A percentile compares a stretch with the other conserved stretches of the same genome.
These are phyloP conservation scores for Zootermopsis nevadensis DNA, from an alignment of 2,888 invertebrate species.

Conservation along the genomic window DNA sequence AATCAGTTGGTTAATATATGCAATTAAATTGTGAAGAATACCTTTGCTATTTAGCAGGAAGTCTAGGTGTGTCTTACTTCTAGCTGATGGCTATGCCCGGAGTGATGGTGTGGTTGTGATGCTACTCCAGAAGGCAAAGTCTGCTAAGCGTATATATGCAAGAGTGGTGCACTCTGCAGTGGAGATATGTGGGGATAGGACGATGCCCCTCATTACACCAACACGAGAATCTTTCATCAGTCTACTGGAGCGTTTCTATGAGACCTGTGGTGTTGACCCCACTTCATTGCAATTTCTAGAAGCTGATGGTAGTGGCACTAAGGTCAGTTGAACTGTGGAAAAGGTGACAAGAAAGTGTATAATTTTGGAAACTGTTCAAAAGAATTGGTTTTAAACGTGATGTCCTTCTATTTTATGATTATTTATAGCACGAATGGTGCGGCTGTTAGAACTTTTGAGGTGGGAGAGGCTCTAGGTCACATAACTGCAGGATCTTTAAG, in stretches of 20 bases:
- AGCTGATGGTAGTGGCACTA: conserved; percentile 79
- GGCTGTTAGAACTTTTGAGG: no score
- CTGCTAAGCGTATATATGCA: conserved; percentile 74
- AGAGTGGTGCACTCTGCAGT: conserved; percentile 78
- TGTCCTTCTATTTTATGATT: no score
- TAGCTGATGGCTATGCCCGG: conserved; percentile 64
- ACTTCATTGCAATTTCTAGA: conserved; percentile 81
- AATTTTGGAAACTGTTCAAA: no score
- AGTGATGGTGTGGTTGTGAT: conserved; percentile 64
- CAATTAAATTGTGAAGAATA: no score
- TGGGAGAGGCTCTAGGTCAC: no score
- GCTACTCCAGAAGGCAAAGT: conserved; percentile 65
- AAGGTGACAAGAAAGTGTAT: no score
- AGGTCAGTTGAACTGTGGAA: conserved; percentile 56
- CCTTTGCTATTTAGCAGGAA: no score
- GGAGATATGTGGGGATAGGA: conserved; percentile 54
- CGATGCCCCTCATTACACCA: conserved; percentile 54
- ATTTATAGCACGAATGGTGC: no score
- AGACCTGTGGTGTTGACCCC: conserved; percentile 75
- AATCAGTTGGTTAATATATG: no score
- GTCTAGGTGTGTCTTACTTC: conserved; percentile 2
- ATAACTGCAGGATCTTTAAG: no score
- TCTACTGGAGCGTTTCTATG: conserved; percentile 66
- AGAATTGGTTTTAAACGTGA: no score
- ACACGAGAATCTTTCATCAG: conserved; percentile 48